These are phyloP conservation scores for Lethenteron camtschaticum DNA, from an alignment of 2,113 vertebrate species.

Conservation along the genomic window DNA sequence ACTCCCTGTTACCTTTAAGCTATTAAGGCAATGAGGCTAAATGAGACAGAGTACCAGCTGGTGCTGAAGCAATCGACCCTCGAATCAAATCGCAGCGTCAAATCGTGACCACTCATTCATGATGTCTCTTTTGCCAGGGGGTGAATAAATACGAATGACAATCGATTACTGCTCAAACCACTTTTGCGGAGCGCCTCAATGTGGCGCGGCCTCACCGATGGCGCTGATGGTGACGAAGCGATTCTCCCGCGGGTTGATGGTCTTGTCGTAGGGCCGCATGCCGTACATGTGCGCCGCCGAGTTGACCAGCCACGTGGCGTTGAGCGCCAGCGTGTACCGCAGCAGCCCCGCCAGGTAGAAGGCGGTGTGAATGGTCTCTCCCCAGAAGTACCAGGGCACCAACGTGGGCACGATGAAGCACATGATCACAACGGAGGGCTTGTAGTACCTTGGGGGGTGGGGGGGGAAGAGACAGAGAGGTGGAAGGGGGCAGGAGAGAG, in stretches of 20 bases:
- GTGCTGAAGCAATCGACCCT: too few relatives aligned
- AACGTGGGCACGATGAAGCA: slow-evolving; percentile 28
- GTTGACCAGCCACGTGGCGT: slow-evolving; percentile 38
- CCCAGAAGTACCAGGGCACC: slow-evolving; percentile 42
- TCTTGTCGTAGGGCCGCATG: slow-evolving; percentile 33
- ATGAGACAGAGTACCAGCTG: too few relatives aligned
- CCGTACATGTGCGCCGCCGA: slow-evolving; percentile 40
- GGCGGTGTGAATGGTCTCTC: slow-evolving; percentile 37
- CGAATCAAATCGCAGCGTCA: too few relatives aligned
- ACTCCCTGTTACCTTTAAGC: too few relatives aligned
- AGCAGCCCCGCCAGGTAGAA: slow-evolving; percentile 41
- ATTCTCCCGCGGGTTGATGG: slow-evolving; percentile 38
- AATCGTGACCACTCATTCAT: too few relatives aligned
- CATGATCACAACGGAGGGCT: slow-evolving; percentile 26
- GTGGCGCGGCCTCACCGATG: slow-evolving; percentile 23
- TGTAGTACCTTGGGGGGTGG: slow-evolving; percentile 20
- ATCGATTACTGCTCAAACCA: too few relatives aligned
- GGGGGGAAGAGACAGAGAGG: neutral
- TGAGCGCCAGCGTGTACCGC: slow-evolving; percentile 34
- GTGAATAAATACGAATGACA: too few relatives aligned
- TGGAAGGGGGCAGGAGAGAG: too few relatives aligned
- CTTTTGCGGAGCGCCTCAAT: too few relatives aligned
- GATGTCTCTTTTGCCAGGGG: too few relatives aligned
- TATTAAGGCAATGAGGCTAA: too few relatives aligned
- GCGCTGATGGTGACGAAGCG: slow-evolving; percentile 28